Evolutionary conservation across 2,888 invertebrate genomes (phyloP), one percentile per base, ranked within the genome.

Genomic region (Furcula furcula): DNA sequence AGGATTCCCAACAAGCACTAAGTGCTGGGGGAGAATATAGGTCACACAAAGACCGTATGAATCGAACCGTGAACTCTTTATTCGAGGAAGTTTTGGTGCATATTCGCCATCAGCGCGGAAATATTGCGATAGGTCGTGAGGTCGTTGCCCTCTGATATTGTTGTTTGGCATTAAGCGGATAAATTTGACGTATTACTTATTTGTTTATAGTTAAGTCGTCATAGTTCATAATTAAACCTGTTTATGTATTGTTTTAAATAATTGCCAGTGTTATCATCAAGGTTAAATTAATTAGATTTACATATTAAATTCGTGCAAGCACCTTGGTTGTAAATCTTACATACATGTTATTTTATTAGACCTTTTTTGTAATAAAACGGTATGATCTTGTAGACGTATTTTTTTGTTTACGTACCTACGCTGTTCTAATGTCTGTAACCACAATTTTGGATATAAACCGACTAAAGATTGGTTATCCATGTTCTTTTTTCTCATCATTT

Each of bases 21-120:
- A 82, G 76, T 76, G 69, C 72, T 69, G 77, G 80, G 85, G 84
- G 83, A 77, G 55, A 66, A 86, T 83, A 64, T 85, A 84, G 84
- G 86, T 86, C 86, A 81, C 77, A 53, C 67, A 76, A n/a, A 3
- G 68, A 76, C 68, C 68, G 28, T 67, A 69, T 67, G 65, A 65
- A 59, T 52, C 65, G 58, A 35, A 46, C 46, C 51, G 31, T 50
- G 46, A 46, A 32, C 46, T 40, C 34, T 45, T 45, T 32, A 44
- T 39, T 32, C 26, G 35, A 42, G 43, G 39, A 34, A 48, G 57
- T 57, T 62, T 67, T 42, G 55, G 55, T 35, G 5, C 12, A 4
- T 47, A 41, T 62, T 58, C 56, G 52, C 60, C 59, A 57, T 56
- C 51, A 52, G 51, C 49, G 55, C 49, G 57, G 51, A 73, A 70